Conservation (phyloP, 2,113 vertebrate species). For the Glaucomys volans region DNA sequence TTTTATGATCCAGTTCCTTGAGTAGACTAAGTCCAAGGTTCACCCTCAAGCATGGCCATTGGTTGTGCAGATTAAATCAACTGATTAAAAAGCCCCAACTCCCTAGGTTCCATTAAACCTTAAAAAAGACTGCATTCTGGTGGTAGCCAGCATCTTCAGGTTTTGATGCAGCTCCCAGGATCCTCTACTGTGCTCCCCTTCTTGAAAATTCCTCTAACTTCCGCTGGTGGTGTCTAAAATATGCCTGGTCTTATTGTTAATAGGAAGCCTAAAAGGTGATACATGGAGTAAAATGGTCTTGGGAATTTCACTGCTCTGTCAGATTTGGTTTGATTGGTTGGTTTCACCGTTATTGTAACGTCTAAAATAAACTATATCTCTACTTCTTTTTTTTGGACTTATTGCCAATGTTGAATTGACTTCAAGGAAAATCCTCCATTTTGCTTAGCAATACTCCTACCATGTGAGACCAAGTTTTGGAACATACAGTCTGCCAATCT, state of each 20-base stretch:
- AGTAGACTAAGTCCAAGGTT: not conserved
- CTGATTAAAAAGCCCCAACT: not conserved
- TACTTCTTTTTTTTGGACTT: not conserved
- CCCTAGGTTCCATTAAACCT: not conserved
- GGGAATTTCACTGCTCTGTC: not conserved
- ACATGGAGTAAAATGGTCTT: not conserved
- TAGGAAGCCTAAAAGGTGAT: not conserved
- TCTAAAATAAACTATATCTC: not conserved
- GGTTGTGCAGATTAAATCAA: not conserved
- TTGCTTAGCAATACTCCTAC: conserved; percentile 7
- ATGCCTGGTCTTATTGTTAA: not conserved
- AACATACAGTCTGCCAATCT: not conserved
- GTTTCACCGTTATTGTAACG: not conserved
- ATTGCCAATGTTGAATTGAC: not conserved
- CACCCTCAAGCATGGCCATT: not conserved
- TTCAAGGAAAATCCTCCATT: not conserved
- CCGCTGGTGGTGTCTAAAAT: not conserved
- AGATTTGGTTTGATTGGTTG: not conserved
- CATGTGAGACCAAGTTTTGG: not conserved
- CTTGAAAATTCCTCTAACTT: not conserved
- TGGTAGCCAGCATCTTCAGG: not conserved
- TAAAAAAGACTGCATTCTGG: not conserved
- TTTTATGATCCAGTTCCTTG: not conserved
- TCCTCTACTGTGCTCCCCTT: not conserved
- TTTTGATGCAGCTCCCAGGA: not conserved